Conservation (phyloP, 2,888 invertebrate genomes). For the Embidobia sp. region DNA sequence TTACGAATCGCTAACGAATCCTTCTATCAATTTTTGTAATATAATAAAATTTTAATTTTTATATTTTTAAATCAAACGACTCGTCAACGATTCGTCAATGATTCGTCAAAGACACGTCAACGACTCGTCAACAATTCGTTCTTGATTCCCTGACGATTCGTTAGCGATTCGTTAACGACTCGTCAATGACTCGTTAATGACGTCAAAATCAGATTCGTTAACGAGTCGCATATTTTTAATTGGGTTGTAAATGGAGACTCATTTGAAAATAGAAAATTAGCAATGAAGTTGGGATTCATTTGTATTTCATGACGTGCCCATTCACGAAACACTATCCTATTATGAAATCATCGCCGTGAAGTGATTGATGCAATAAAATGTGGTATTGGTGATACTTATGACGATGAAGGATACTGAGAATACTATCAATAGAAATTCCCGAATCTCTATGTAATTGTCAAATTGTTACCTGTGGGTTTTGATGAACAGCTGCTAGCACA, state of each 20-base stretch:
- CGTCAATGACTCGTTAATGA: no score
- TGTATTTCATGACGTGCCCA: neutral
- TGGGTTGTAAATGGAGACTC: conserved; percentile 1
- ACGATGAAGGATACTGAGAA: neutral
- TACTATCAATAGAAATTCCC: neutral
- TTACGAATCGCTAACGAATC: no score
- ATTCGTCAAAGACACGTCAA: no score
- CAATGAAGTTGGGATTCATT: conserved; percentile 5
- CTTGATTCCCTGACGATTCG: no score
- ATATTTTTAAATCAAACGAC: no score
- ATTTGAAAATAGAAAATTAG: neutral
- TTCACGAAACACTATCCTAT: conserved; percentile 1
- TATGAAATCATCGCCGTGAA: conserved; percentile 13
- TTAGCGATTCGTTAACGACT: no score
- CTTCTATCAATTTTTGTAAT: no score
- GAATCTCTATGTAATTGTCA: neutral
- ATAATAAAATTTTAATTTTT: no score
- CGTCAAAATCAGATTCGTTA: no score
- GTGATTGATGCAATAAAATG: conserved; percentile 5
- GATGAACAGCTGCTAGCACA: conserved; percentile 7
- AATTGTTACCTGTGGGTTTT: neutral
- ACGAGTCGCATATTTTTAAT: no score
- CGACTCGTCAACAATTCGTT: no score
- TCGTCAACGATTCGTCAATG: no score
- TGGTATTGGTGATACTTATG: conserved; percentile 11